Base-by-base conservation (phyloP, 2,888 invertebrate species). In the Antheraea assamensis region DNA sequence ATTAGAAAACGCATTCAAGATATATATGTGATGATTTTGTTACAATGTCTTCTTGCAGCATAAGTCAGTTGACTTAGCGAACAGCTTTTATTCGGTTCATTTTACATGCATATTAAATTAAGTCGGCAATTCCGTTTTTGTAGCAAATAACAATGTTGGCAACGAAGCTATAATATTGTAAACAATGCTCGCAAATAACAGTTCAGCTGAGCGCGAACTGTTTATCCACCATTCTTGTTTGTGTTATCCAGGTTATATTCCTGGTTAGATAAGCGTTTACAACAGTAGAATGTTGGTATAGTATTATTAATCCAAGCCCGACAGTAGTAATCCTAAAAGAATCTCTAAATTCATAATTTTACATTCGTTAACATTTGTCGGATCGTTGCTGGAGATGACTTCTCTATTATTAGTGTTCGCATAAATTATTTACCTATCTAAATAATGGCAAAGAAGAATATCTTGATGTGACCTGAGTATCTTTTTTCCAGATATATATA, bases 181-280 rank as follows among this genome's bases (percentile, higher is more conserved):
- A 68, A 68, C 68, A 68, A 68, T 35, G 10, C 68, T 68, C 35
- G 68, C 68, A 68, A 68, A 68, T 68, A 68, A 68, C 68, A 35
- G 68, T 68, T 68, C 68, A 10, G 68, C 68, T 68, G 68, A 35
- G n/a, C 35, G 21, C 24, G 35, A n/a, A 68, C 31, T 68, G 10
- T 68, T 35, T 64, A 64, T 30, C 30, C 61, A 27, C 30, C 35
- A 68, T 35, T 21, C 68, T 68, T 68, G 68, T 68, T 68, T 68
- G 35, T 64, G 30, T 30, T 64, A 15, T 64, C 30, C 17, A 17
- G 27, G 15, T 64, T 15, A 13, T 64, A 64, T 30, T 64, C 61
- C n/a, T 3, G 19, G 30, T 64, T 30, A 15, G 61, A 30, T 27
- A 64, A 64, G 17, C 4, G 4, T 64, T 30, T 64, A 30, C 27